Conservation (phyloP, 2,113 vertebrate genomes). For the Rissa tridactyla region DNA sequence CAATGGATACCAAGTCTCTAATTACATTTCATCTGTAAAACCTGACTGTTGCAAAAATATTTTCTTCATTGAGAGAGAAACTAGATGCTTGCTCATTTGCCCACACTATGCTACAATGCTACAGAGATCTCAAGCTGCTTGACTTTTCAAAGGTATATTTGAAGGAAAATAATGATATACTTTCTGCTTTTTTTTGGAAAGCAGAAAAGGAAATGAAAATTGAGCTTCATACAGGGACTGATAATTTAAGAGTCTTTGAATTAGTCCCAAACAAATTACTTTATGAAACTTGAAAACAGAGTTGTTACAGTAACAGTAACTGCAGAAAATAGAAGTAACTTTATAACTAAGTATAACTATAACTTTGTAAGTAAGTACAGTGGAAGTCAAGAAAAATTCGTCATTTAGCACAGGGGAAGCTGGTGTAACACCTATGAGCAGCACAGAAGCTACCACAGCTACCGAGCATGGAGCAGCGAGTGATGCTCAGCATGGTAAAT, state of each 20-base stretch:
- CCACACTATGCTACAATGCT: not conserved
- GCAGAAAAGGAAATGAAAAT: not conserved
- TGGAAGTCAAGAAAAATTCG: not conserved
- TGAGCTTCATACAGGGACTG: not conserved
- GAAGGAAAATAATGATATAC: not conserved
- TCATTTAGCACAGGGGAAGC: not conserved
- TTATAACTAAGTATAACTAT: not conserved
- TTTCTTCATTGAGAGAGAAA: slow-evolving; percentile 2
- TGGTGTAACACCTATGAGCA: not conserved
- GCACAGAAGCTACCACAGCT: not conserved
- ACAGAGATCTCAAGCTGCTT: not conserved
- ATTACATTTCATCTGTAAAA: slow-evolving; percentile 6
- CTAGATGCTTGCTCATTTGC: not conserved
- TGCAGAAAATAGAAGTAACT: not conserved
- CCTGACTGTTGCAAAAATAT: not conserved
- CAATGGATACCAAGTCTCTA: not conserved
- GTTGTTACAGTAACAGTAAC: not conserved
- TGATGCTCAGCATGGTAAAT: not conserved
- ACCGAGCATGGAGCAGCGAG: accelerated
- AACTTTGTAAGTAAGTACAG: not conserved
- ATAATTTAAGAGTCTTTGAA: slow-evolving; percentile 16
- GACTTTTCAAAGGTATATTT: not conserved
- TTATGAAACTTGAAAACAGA: not conserved
- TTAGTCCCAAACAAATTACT: not conserved
- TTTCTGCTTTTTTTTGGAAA: not conserved